Evolutionary conservation across 1,140 invertebrate species (phyloP), one percentile per base, ranked within the genome.

Genomic region (Sinella curviseta): DNA sequence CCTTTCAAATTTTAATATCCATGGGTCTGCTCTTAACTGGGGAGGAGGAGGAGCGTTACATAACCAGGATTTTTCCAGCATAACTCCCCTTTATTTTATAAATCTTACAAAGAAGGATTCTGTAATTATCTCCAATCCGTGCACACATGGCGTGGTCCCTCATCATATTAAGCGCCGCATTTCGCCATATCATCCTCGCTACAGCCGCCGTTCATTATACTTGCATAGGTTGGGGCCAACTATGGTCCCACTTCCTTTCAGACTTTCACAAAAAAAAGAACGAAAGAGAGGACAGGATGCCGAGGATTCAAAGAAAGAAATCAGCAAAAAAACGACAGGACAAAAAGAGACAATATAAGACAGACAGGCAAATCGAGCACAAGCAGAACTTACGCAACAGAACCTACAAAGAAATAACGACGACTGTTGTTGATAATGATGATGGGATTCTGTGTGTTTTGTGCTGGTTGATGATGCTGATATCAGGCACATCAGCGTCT

Each of bases 181-280:
- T 12, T 48, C 39, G 20, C 39, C 8, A 12, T 48, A 48, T 12
- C 39, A 48, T 48, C 39, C 39, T 12, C 39, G 20, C 39, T 48
- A 48, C 39, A 8, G 20, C 8, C 39, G 39, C 39, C 8, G 20
- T 20, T 70, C 65, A 70, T 70, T 70, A 70, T n/a, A 33, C 65
- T 70, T 70, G 65, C 65, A 70, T 70, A 70, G 65, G 8, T 70
- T 70, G 31, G 65, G 14, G 26, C 12, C 8, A 3, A 70, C 65
- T 14, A 70, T 33, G 12, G 65, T 70, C 26, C 65, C 65, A 70
- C 57, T 65, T 48, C 39, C 39, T 20, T 48, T 8, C 20, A 48
- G 8, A 48, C 39, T 60, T n/a, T 60, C 26, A 16, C 65, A 30
- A 33, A 33, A 31, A 24, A 8, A 14, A 60, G 55, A 17, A 60